Evolutionary conservation across 2,797 vertebrate genomes (phyloP).

Genomic region (Hephaestus fuliginosus): DNA sequence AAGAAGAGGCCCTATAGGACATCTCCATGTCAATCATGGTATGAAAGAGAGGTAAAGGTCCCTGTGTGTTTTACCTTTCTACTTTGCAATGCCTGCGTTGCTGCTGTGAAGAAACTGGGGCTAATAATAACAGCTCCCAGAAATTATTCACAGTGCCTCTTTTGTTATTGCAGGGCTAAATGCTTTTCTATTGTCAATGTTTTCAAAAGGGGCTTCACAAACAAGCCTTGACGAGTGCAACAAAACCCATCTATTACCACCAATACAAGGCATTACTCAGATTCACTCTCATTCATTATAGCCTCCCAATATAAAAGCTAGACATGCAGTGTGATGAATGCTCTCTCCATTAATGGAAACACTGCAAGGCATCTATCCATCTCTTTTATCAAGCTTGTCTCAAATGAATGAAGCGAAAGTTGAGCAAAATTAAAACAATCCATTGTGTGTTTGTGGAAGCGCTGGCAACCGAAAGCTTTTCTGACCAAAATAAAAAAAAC

Average conservation of each 20-base stretch:
- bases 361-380: slow-evolving; percentile 87
- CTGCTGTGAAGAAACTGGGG: slow-evolving; percentile 56
- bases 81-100: slow-evolving; percentile 43
- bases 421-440: slow-evolving; percentile 85
- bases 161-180: slow-evolving; percentile 81
- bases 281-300: slow-evolving; percentile 85
- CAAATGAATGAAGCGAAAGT: slow-evolving; percentile 85
- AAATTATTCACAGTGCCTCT: slow-evolving; percentile 76
- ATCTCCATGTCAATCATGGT: slow-evolving; percentile 78
- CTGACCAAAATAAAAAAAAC: slow-evolving; percentile 13
- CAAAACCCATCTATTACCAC: slow-evolving; percentile 86
- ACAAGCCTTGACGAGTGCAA: slow-evolving; percentile 84
- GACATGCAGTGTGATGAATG: slow-evolving; percentile 86
- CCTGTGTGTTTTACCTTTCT: slow-evolving; percentile 69
- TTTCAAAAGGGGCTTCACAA: slow-evolving; percentile 82
- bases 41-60: slow-evolving; percentile 68
- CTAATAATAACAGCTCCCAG: slow-evolving; percentile 79
- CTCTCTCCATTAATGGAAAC: slow-evolving; percentile 85
- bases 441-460: slow-evolving; percentile 75
- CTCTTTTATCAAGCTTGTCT: slow-evolving; percentile 86
- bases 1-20: slow-evolving; percentile 79
- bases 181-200: slow-evolving; percentile 81
- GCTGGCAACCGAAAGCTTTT: slow-evolving; percentile 54
- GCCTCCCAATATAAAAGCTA: slow-evolving; percentile 82
- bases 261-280: slow-evolving; percentile 84